Evolutionary conservation across 2,113 vertebrate species (phyloP).

Genomic region (Archocentrus centrarchus): DNA sequence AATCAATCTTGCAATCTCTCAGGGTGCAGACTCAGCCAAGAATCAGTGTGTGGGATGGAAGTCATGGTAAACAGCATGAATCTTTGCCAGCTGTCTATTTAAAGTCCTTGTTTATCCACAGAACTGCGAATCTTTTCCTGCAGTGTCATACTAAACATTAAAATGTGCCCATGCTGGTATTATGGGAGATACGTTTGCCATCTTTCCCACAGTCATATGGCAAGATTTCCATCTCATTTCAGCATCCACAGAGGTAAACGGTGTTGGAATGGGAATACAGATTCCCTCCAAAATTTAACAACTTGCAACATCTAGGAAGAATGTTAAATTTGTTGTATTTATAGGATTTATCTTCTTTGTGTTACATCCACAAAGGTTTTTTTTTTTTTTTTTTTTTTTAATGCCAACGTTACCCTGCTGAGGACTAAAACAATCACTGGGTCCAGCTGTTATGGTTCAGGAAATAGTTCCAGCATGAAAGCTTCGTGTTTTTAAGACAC

Average conservation of each 20-base stretch:
- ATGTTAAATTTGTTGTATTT: background rate
- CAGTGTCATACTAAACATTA: conserved; percentile 46
- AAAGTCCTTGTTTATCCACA: conserved; percentile 63
- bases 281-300: background rate
- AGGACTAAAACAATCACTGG: conserved; percentile 5
- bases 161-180: conserved; percentile 39
- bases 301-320: background rate
- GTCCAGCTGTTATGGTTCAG: conserved; percentile 18
- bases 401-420: background rate
- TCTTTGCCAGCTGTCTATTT: conserved; percentile 62
- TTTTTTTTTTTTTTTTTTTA: background rate
- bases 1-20: conserved; percentile 73
- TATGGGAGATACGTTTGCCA: conserved; percentile 35
- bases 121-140: conserved; percentile 53
- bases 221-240: conserved; percentile 32
- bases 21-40: conserved; percentile 63
- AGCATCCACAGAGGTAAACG: conserved; percentile 8
- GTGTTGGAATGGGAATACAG: background rate
- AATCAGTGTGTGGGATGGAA: conserved; percentile 66
- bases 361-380: background rate
- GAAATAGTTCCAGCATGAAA: background rate
- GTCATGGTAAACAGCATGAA: conserved; percentile 64
- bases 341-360: background rate
- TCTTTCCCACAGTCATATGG: conserved; percentile 31
- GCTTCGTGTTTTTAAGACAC: background rate